phyloP scores from a whole-genome alignment of 1,140 invertebrate genomes.

The honey bee (Apis mellifera) region Amel_HAv3.1 CM009939.2:11634001-11634500 shows the following conservation, averaged over 20 bases:
- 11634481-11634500: constrained; percentile 14
- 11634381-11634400: constrained; percentile 41
- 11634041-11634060: not conserved
- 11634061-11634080: not conserved
- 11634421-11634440: constrained; percentile 75
- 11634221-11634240: constrained; percentile 30
- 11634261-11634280: constrained; percentile 43
- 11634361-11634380: constrained; percentile 60
- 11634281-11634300: constrained; percentile 51
- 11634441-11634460: constrained; percentile 77
- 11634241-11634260: constrained; percentile 46
- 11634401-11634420: constrained; percentile 62
- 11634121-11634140: too few species aligned
- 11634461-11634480: constrained; percentile 61
- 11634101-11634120: too few species aligned
- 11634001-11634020: not conserved
- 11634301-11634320: constrained; percentile 51
- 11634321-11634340: constrained; percentile 75
- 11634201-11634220: not conserved
- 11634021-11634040: not conserved
- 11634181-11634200: not conserved
- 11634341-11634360: constrained; percentile 78
- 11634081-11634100: too few species aligned
- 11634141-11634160: not conserved
- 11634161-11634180: not conserved